A percentile compares a stretch with the other conserved stretches of the same genome.
Evolutionary conservation across 2,888 invertebrate genomes (phyloP).

Genomic region (Caenorhabditis zanzibari): DNA sequence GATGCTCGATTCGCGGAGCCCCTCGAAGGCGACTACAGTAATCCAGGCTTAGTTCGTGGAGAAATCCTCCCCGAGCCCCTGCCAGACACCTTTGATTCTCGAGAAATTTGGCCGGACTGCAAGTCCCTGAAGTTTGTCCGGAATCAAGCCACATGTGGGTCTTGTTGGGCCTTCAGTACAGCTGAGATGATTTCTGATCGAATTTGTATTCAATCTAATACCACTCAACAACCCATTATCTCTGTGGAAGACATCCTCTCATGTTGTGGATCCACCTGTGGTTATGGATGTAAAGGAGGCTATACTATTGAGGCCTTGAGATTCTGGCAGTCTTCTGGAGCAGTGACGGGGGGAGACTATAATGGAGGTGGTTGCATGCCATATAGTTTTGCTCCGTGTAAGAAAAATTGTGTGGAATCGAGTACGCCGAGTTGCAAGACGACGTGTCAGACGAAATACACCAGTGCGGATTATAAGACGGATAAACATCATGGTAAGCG

Average conservation of each 20-base stretch:
- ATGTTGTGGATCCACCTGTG: conserved; percentile 34
- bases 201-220: conserved; percentile 84
- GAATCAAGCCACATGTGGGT: conserved; percentile 55
- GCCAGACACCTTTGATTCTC: conserved; percentile 63
- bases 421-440: conserved; percentile 66
- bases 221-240: conserved; percentile 68
- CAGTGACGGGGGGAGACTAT: conserved; percentile 53
- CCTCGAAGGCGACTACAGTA: not conserved
- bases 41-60: not conserved
- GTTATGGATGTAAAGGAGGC: conserved; percentile 45
- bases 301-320: conserved; percentile 38
- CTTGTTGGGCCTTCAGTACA: conserved; percentile 88
- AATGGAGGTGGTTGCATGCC: conserved; percentile 89
- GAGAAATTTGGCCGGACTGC: conserved; percentile 62
- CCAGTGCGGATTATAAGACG: not conserved
- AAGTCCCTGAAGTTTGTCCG: conserved; percentile 84
- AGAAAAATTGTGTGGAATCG: conserved; percentile 17
- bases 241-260: conserved; percentile 84
- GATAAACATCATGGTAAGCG: conserved; percentile 43
- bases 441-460: conserved; percentile 18
- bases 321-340: conserved; percentile 35
- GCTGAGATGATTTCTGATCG: conserved; percentile 85
- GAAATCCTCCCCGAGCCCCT: conserved; percentile 39
- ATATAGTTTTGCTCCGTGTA: conserved; percentile 86
- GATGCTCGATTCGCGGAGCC: conserved; percentile 28